Evolutionary conservation across 2,888 invertebrate species (phyloP), one percentile per base, ranked within the genome.

Genomic region (Lissocephala sabroskyi): DNA sequence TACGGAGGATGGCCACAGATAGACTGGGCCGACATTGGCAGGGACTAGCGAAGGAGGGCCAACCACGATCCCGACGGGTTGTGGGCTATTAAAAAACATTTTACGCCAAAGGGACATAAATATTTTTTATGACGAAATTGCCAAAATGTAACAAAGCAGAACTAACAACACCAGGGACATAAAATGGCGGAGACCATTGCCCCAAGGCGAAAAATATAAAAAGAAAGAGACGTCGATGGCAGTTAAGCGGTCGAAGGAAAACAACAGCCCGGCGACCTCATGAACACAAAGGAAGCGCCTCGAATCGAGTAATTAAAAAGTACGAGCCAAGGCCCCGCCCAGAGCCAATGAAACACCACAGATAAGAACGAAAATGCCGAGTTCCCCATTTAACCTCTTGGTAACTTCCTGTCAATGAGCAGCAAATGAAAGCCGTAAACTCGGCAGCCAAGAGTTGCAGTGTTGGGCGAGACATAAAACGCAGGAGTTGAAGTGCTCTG

Each of bases 261-360:
- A 23, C 23, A 23, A 62, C n/a, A n/a, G n/a, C n/a, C 53, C 29
- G 28, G 45, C 13, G 53, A 46, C 36, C 62, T 51, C 59, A 74
- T 74, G 54, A 70, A 73, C 59, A n/a, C n/a, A 74, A 61, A 74
- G 74, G 62, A 55, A 63, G 59, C 62, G 52, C 16, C 41, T 39
- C 45, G 63, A 56, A 64, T 77, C 77, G 62, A 68, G 74, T 68
- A 68, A 68, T 77, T 68, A 68, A 68, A 56, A 49, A n/a, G 49
- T 17, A 3, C 2, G 30, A 13, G n/a, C 30, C 30, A 32, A 32
- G 30, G 13, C 13, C 11, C 11, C 30, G 30, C 30, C 13, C 30
- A 6, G 30, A 1, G 30, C 11, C 30, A n/a, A n/a, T n/a, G n/a
- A n/a, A n/a, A n/a, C n/a, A n/a, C n/a, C n/a, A n/a, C n/a, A n/a